Percentiles rank a stretch among this genome's conserved stretches.
phyloP scores from a whole-genome alignment of 2,113 vertebrate species.

The Seriola dumerili region DNA sequence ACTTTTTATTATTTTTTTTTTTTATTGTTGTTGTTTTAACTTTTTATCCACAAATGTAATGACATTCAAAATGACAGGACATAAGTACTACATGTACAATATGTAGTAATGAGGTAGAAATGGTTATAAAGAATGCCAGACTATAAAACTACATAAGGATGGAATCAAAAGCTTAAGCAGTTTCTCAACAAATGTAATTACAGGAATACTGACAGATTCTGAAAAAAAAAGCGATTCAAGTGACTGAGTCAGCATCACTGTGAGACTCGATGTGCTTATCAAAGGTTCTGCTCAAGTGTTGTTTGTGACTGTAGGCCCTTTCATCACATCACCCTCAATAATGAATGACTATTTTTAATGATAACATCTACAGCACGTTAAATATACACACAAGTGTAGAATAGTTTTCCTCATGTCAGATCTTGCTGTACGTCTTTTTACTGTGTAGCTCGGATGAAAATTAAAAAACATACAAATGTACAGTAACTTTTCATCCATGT shows the following conservation, averaged over 20 bases:
- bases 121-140: constrained; percentile 95
- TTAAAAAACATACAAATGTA: constrained; percentile 30
- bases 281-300: constrained; percentile 63
- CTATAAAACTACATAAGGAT: constrained; percentile 81
- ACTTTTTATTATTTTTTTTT: constrained; percentile 62
- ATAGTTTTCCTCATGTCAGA: constrained; percentile 28
- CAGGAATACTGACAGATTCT: constrained; percentile 43
- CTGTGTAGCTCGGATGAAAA: constrained; percentile 23
- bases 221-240: constrained; percentile 53
- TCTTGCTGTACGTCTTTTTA: constrained; percentile 19
- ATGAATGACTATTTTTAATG: constrained; percentile 36
- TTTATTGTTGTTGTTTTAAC: constrained; percentile 36
- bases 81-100: constrained; percentile 99
- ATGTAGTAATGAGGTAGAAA: constrained; percentile 99
- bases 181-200: constrained; percentile 62
- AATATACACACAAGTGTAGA: constrained; percentile 40
- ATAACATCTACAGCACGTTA: constrained; percentile 49
- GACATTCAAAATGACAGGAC: constrained; percentile 99
- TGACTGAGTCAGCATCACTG: constrained; percentile 50
- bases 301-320: constrained; percentile 47
- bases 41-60: constrained; percentile 90
- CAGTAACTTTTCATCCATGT: constrained; percentile 11
- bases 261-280: constrained; percentile 75
- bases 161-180: constrained; percentile 70
- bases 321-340: constrained; percentile 45